Evolutionary conservation across 2,888 invertebrate species (phyloP).

Genomic region (Plagodis dolabraria): DNA sequence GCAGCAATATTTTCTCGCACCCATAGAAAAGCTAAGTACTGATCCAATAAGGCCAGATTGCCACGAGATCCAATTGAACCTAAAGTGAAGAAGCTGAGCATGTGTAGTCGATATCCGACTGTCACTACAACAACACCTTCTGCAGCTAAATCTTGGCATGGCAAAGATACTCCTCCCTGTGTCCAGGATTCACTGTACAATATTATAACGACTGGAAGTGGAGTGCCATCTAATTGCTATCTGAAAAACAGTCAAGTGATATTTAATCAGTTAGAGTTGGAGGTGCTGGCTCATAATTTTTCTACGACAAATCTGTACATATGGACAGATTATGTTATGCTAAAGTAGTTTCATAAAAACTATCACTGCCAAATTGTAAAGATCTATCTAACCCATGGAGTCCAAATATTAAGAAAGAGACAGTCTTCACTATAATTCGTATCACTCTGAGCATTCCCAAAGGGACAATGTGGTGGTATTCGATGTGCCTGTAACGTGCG

Average conservation of each 20-base stretch:
- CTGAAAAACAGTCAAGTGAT: constrained; percentile 54
- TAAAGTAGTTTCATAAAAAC: too few species aligned
- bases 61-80: constrained; percentile 87
- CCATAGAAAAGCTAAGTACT: constrained; percentile 92
- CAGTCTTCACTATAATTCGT: constrained; percentile 89
- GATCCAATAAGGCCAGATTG: constrained; percentile 94
- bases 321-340: too few species aligned
- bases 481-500: constrained; percentile 88
- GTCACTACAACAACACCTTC: constrained; percentile 89
- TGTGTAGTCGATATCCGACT: constrained; percentile 88
- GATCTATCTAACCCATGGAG: constrained; percentile 86
- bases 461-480: constrained; percentile 88
- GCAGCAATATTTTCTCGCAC: constrained; percentile 89
- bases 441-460: constrained; percentile 49
- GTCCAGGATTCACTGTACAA: constrained; percentile 87
- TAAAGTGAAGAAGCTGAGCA: constrained; percentile 88
- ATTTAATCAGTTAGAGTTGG: background rate
- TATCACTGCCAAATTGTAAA: background rate
- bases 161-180: constrained; percentile 78
- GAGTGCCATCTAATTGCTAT: constrained; percentile 79
- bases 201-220: constrained; percentile 88
- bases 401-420: constrained; percentile 95
- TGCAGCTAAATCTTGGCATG: constrained; percentile 90
- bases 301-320: too few species aligned
- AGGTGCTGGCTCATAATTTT: too few species aligned